phyloP scores from a whole-genome alignment of 2,888 invertebrate genomes.

The Pollenia labialis region DNA sequence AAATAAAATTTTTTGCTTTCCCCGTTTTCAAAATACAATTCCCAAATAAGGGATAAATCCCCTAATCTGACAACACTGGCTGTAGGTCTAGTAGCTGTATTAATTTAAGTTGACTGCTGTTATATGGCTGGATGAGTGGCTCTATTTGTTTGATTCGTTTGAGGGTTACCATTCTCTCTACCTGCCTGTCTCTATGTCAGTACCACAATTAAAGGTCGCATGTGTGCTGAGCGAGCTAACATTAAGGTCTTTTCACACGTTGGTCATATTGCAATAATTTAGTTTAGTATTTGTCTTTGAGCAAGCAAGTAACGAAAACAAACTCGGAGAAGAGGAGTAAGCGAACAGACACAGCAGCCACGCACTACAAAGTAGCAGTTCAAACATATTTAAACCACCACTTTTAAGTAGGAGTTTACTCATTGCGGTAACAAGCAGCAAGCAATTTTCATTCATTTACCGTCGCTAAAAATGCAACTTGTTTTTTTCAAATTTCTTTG shows the following conservation, averaged over 20 bases:
- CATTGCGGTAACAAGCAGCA: conserved; percentile 51
- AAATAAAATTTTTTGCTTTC: no score
- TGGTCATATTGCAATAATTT: conserved; percentile 63
- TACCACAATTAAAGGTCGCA: conserved; percentile 56
- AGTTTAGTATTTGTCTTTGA: conserved; percentile 69
- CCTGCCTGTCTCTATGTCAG: conserved; percentile 31
- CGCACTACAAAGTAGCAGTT: conserved; percentile 47
- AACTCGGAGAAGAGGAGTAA: conserved; percentile 32
- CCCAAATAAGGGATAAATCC: no score
- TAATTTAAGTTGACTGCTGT: conserved; percentile 48
- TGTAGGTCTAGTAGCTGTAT: conserved; percentile 50
- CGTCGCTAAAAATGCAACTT: conserved; percentile 58
- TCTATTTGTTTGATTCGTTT: conserved; percentile 54
- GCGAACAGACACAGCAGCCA: conserved; percentile 47
- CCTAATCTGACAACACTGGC: neutral
- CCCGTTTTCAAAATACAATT: no score
- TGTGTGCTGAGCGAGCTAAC: conserved; percentile 59
- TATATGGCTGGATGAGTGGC: conserved; percentile 47
- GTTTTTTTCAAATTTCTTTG: neutral
- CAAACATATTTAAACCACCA: conserved; percentile 62
- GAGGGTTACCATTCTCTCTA: conserved; percentile 67
- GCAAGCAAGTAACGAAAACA: conserved; percentile 63
- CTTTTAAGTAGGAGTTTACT: conserved; percentile 68
- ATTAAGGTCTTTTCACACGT: conserved; percentile 65
- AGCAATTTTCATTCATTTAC: conserved; percentile 48